Evolutionary conservation across 2,113 vertebrate genomes (phyloP).

Genomic region (Charina bottae): DNA sequence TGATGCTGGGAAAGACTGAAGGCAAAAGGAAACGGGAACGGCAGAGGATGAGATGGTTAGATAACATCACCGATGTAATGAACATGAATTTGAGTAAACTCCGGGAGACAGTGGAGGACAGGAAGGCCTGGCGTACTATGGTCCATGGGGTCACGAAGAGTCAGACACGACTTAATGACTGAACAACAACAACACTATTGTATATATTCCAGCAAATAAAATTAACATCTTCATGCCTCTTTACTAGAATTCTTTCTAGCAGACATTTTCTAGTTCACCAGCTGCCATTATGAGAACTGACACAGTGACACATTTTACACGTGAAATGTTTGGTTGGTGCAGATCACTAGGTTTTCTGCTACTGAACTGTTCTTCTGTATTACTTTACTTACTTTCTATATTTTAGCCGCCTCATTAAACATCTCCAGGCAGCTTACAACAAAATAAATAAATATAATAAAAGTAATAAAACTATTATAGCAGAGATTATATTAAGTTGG

Average conservation of each 20-base stretch:
- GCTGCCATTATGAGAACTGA: background rate
- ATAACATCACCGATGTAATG: too few species aligned
- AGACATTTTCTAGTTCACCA: accelerated
- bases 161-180: too few species aligned
- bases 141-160: too few species aligned
- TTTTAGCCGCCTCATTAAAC: background rate
- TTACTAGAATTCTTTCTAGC: background rate
- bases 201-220: background rate
- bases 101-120: too few species aligned
- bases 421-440: background rate
- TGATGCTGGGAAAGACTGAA: too few species aligned
- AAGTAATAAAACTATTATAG: background rate
- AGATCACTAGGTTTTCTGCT: background rate
- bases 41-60: too few species aligned
- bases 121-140: too few species aligned
- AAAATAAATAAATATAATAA: background rate
- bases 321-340: background rate
- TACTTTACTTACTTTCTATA: background rate
- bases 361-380: background rate
- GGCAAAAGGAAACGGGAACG: too few species aligned
- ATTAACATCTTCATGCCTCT: background rate
- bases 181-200: too few species aligned
- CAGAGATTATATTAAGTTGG: background rate
- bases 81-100: too few species aligned
- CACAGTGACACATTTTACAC: background rate